Base-by-base conservation (phyloP, 2,797 vertebrate species). In the Cirrhinus molitorella region DNA sequence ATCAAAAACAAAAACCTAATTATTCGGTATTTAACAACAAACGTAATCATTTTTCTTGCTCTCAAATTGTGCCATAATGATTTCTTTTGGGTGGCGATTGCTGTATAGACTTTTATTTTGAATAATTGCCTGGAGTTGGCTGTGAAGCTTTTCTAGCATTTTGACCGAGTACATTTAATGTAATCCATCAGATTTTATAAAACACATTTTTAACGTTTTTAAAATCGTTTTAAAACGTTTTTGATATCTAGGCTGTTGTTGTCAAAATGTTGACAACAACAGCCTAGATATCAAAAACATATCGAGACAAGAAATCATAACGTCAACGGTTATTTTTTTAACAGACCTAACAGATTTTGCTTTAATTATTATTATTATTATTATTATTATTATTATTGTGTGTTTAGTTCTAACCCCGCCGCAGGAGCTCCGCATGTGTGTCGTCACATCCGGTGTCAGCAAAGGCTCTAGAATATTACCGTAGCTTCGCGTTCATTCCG, bases 381-480 rank as follows among this genome's bases (percentile, higher is more conserved):
- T 25, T 1, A 23, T 70, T 2, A 47, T 23, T 13, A 7, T 21
- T 12, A 40, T 40, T 63, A 16, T 31, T 14, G 21, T 57, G 65
- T 40, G 19, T 68, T 43, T 43, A 21, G 14, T 19, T 76, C 9
- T 25, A 19, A 10, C 37, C 37, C 23, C 40, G 40, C 5, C 16
- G 6, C 57, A 40, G 63, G 23, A 83, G 67, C 16, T 13, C 72
- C 4, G 19, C 37, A 0, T 16, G 12, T 17, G 61, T 68, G 49
- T 34, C 73, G 81, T 77, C 81, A 83, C 25, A 57, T 83, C 81
- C 81, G 72, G 49, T 37, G 2, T 31, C 3, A 10, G 40, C 25
- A 59, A 68, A 77, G 2, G 37, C 63, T 83, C 81, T 83, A 23
- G 81, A 83, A 83, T 23, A 47, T 67, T 47, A 47, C 81, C 57